Evolutionary conservation across 2,113 vertebrate species (phyloP), one percentile per base, ranked within the genome.

Genomic region (Cettia cetti): DNA sequence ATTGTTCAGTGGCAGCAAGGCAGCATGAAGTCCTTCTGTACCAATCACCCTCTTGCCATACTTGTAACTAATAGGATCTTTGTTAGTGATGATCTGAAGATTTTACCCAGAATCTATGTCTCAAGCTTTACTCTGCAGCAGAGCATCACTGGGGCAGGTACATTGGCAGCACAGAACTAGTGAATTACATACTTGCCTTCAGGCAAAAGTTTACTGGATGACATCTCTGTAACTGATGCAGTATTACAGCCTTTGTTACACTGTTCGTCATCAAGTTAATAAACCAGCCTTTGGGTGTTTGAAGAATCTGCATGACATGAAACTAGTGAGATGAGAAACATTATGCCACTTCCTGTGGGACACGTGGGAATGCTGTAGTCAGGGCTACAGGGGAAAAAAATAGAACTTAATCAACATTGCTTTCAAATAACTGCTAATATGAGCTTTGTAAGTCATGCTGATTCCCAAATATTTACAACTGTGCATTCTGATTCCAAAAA

Each of bases 1-100:
- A 4, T 13, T 0, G 2, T 23, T 23, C 33, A 45, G 18, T 13
- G 47, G 6, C 4, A 5, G 28, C 14, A 65, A 61, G n/a, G 17
- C 50, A 82, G 44, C 1, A 1, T 1, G 2, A 66, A 49, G 42
- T 78, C 11, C 17, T 83, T 13, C 63, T 1, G 6, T 9, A 64
- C 7, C 16, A 42, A 4, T 63, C 31, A n/a, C 28, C 3, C 27
- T 31, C 11, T 53, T 74, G 26, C 18, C 10, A 8, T 47, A 42
- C 4, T 13, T 33, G 27, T 4, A 72, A 44, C 10, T 59, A 74
- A 54, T 6, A 57, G 8, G 28, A 14, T 45, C 42, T 70, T 66
- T 3, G 7, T 39, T 59, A 27, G 19, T 28, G 24, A 13, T 33
- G 31, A 63, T 5, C 3, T 52, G 44, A 42, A 82, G 31, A 18